Evolutionary conservation across 2,797 vertebrate species (phyloP).

Genomic region (Liasis olivaceus): DNA sequence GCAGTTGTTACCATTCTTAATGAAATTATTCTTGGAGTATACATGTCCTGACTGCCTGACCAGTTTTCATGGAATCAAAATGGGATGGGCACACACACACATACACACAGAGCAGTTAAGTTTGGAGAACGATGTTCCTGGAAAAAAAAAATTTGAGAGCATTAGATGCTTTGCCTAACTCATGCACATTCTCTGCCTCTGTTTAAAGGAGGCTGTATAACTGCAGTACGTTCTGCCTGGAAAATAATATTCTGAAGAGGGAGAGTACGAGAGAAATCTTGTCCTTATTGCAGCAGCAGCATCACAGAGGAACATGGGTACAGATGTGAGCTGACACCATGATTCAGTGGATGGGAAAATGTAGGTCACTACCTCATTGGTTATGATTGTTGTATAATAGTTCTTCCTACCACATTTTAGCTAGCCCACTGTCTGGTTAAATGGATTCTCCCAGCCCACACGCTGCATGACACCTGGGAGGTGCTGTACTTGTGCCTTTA

Average conservation of each 20-base stretch:
- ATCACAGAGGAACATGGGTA: background rate
- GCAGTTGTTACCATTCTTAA: background rate
- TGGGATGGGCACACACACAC: background rate
- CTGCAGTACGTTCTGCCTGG: background rate
- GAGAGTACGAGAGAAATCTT: background rate
- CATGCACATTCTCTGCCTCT: background rate
- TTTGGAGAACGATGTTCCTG: background rate
- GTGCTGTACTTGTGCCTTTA: background rate
- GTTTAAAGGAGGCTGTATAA: background rate
- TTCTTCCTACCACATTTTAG: background rate
- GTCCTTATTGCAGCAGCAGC: background rate
- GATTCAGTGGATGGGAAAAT: background rate
- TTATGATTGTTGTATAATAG: background rate
- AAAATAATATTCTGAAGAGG: background rate
- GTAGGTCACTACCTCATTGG: background rate
- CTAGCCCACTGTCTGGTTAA: background rate
- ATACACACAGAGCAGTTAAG: background rate
- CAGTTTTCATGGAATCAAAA: no score
- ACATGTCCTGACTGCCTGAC: background rate
- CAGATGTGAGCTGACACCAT: background rate
- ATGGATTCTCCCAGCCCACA: background rate
- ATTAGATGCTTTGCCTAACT: background rate
- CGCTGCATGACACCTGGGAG: background rate
- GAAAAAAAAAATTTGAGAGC: background rate
- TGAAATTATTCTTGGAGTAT: background rate